phyloP scores from a whole-genome alignment of 37 sponge, comb jelly and placozoan species.

The Ephydatia muelleri region DNA sequence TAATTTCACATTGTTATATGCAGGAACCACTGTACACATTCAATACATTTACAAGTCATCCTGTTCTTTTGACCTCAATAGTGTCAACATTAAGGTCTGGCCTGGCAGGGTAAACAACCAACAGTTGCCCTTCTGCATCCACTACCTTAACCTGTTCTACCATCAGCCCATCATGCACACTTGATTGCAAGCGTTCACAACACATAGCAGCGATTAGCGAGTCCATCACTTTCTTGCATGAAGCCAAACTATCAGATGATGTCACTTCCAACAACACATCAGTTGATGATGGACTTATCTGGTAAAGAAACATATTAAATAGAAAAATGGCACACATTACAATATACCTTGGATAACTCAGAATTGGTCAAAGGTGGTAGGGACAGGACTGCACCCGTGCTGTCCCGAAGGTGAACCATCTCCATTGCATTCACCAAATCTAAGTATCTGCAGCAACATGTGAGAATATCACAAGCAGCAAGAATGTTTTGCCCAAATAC shows the following conservation, averaged over 20 bases:
- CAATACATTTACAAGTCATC: neutral
- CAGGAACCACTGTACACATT: neutral
- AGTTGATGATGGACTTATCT: constrained; percentile 19
- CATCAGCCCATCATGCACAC: constrained; percentile 23
- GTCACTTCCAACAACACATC: constrained; percentile 89
- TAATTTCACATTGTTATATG: too few relatives aligned
- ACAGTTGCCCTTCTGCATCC: constrained; percentile 51
- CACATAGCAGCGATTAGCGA: constrained; percentile 63
- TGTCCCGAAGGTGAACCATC: constrained; percentile 69
- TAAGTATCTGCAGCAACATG: constrained; percentile 50
- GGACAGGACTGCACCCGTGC: constrained; percentile 65
- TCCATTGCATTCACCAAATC: constrained; percentile 52
- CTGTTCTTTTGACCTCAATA: neutral
- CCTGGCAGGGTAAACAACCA: constrained; percentile 82
- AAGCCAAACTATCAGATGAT: constrained; percentile 63
- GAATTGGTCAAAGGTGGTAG: constrained; percentile 92
- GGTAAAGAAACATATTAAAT: neutral
- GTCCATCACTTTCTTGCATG: constrained; percentile 75
- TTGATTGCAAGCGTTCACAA: constrained; percentile 36
- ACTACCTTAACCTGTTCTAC: constrained; percentile 86
- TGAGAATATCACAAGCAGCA: neutral
- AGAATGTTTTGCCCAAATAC: neutral
- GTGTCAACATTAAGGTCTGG: constrained; percentile 62
- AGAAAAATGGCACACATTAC: neutral
- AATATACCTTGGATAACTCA: constrained; percentile 66